Conservation (phyloP, 35 echinoderm and acorn worm genomes). For the Apostichopus japonicus region DNA sequence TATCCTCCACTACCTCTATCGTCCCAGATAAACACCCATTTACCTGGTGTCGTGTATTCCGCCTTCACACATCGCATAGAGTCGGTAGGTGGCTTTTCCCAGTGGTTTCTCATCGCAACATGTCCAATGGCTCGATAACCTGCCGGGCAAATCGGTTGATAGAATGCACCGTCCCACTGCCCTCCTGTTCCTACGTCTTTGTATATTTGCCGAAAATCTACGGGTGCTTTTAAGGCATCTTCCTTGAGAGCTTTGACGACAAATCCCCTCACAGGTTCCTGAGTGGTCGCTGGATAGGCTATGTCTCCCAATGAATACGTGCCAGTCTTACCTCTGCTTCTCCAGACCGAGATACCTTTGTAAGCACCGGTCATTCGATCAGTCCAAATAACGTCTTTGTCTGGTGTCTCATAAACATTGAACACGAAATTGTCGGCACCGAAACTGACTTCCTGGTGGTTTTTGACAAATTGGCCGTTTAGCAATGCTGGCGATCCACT, state of each 20-base stretch:
- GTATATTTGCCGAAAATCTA: neutral
- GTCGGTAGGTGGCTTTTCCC: neutral
- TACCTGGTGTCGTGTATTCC: neutral
- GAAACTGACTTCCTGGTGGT: neutral
- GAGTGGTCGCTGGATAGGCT: neutral
- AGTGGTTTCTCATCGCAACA: neutral
- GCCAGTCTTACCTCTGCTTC: neutral
- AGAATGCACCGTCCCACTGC: neutral
- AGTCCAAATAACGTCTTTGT: slow-evolving; percentile 9
- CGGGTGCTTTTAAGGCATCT: neutral
- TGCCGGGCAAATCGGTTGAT: neutral
- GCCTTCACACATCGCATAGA: slow-evolving; percentile 12
- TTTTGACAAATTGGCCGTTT: neutral
- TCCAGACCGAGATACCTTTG: neutral
- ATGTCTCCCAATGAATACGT: slow-evolving; percentile 31
- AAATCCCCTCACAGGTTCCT: neutral
- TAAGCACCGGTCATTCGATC: neutral
- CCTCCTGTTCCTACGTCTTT: neutral
- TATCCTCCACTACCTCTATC: neutral
- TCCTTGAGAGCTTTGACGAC: slow-evolving; percentile 2
- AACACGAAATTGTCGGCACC: neutral
- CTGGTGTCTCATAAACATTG: neutral
- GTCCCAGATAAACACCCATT: neutral
- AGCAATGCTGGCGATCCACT: neutral
- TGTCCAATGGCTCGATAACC: slow-evolving; percentile 24